Conservation (phyloP, 2,888 invertebrate species). For the Pammene aurita region DNA sequence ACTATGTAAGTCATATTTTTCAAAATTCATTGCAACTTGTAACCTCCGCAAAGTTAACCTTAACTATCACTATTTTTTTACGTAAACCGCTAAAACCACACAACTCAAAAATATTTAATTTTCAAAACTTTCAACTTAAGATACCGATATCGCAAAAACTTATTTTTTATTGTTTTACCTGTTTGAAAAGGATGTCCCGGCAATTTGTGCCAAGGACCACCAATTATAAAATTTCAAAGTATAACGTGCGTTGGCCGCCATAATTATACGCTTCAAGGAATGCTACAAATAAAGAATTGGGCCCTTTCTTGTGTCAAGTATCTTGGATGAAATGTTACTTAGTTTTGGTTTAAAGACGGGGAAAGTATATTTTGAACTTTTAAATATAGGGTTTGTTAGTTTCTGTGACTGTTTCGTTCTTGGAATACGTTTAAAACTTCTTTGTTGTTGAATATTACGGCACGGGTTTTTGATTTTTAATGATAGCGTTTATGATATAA, state of each 20-base stretch:
- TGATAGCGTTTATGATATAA: background rate
- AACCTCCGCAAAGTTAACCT: background rate
- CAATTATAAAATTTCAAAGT: slow-evolving; percentile 67
- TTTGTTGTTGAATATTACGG: background rate
- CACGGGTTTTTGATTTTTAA: background rate
- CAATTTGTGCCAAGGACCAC: slow-evolving; percentile 61
- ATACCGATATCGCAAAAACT: slow-evolving; percentile 37
- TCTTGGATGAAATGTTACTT: slow-evolving; percentile 38
- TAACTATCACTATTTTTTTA: background rate
- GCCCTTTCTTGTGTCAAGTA: slow-evolving; percentile 38
- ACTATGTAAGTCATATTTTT: background rate
- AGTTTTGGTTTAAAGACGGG: slow-evolving; percentile 25
- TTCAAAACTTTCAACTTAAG: slow-evolving; percentile 22
- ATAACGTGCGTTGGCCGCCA: slow-evolving; percentile 56
- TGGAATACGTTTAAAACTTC: background rate
- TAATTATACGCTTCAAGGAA: slow-evolving; percentile 38
- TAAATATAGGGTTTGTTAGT: slow-evolving; percentile 25
- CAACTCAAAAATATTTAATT: slow-evolving; percentile 21
- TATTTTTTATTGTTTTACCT: slow-evolving; percentile 41
- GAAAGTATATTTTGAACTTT: slow-evolving; percentile 27
- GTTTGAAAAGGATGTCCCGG: slow-evolving; percentile 56
- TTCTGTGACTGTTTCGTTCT: slow-evolving; percentile 13
- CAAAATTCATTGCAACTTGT: background rate
- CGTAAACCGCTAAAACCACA: slow-evolving; percentile 22
- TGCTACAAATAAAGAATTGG: slow-evolving; percentile 42